A percentile compares a stretch with the other conserved stretches of the same genome.
Conservation (phyloP, 2,113 vertebrate species). For the Sceloporus undulatus region DNA sequence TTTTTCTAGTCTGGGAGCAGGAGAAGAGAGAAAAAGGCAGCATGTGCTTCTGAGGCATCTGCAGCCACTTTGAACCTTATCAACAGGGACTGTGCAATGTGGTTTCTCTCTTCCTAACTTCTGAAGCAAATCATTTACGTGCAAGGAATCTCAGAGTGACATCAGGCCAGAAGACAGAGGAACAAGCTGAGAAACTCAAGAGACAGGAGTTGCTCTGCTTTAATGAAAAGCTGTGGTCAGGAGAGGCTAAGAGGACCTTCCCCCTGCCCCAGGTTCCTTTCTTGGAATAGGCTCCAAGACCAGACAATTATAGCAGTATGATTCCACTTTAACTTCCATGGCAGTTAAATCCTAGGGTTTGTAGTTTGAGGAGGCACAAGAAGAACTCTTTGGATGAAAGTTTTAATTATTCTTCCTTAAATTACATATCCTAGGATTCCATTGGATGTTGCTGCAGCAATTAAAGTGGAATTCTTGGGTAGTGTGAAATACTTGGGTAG, state of each 20-base stretch:
- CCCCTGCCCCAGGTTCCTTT: background rate
- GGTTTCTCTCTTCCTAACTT: constrained; percentile 66
- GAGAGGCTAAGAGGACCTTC: background rate
- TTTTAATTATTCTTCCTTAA: too few relatives aligned
- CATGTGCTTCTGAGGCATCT: constrained; percentile 68
- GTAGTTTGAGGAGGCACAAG: too few relatives aligned
- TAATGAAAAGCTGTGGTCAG: constrained; percentile 64
- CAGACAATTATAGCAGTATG: too few relatives aligned
- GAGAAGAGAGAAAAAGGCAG: constrained; percentile 54
- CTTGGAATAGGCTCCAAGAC: background rate
- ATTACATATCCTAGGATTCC: too few relatives aligned
- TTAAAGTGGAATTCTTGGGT: too few relatives aligned
- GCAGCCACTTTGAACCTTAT: constrained; percentile 77
- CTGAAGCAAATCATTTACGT: constrained; percentile 75
- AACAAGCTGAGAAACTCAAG: constrained; percentile 53
- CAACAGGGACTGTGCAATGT: constrained; percentile 72
- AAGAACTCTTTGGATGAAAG: too few relatives aligned
- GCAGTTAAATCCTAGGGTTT: too few relatives aligned
- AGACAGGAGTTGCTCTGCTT: constrained; percentile 49
- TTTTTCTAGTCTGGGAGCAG: constrained; percentile 52
- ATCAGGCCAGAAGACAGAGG: constrained; percentile 48
- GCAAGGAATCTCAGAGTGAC: constrained; percentile 70
- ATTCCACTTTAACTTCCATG: too few relatives aligned
- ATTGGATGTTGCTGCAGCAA: too few relatives aligned
- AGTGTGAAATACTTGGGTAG: too few relatives aligned